Conservation (phyloP, 92 coral and sea anemone genomes). For the Nematostella vectensis region DNA sequence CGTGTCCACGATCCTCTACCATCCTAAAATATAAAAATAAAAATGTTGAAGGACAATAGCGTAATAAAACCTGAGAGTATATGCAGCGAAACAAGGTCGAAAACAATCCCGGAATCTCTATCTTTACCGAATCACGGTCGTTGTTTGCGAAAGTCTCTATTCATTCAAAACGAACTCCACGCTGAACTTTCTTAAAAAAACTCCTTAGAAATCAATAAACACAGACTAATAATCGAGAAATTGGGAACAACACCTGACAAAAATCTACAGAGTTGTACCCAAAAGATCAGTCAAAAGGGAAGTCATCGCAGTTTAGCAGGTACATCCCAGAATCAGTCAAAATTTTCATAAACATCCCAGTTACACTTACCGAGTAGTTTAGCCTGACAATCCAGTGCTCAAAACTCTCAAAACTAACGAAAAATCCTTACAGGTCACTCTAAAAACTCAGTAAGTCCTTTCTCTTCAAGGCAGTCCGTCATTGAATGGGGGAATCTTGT, state of each 20-base stretch:
- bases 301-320: conserved; percentile 28
- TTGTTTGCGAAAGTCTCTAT: neutral
- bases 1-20: conserved; percentile 72
- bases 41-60: too few species aligned
- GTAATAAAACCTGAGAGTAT: too few species aligned
- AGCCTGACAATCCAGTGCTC: conserved; percentile 8
- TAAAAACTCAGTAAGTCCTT: too few species aligned
- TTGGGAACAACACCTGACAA: too few species aligned
- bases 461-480: too few species aligned
- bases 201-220: too few species aligned
- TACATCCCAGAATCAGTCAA: conserved; percentile 8
- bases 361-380: conserved; percentile 27
- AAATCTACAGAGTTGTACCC: conserved; percentile 4
- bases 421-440: too few species aligned
- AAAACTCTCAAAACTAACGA: conserved; percentile 5
- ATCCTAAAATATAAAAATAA: conserved; percentile 34
- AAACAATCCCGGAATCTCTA: neutral
- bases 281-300: conserved; percentile 38
- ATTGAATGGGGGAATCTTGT: conserved; percentile 16
- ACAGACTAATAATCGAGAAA: too few species aligned
- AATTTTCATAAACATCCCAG: conserved; percentile 12
- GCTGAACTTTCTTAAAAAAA: too few species aligned
- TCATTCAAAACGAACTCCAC: too few species aligned
- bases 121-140: conserved; percentile 3
- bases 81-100: neutral